Base-by-base conservation (phyloP, 1,140 invertebrate species). In the Chrysomallon squamiferum region DNA sequence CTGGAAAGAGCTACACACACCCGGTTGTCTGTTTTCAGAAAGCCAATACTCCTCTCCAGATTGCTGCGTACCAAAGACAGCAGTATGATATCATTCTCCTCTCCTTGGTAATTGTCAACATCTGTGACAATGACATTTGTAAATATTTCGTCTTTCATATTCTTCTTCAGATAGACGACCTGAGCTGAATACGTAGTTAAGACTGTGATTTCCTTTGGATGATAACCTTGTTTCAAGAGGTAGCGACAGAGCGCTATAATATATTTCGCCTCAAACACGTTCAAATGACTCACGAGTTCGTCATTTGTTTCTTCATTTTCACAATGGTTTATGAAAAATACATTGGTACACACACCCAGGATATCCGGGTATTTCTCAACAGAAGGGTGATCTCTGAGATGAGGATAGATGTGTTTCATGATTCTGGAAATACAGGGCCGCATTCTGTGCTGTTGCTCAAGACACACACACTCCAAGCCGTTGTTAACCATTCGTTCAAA, bases 1-100 rank as follows among this genome's bases (percentile, higher is more conserved):
- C 93, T 83, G 0, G 93, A 94, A 9, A 95, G 83, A 5, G 93
- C 92, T 1, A 95, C 93, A 85, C 92, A 93, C 43, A 95, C 88
- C 50, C 93, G 84, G 85, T 95, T 95, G 49, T 90, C 87, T 49
- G 87, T 89, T 22, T 87, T 88, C 11, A 95, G 80, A 85, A 94
- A 95, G 2, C 93, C 94, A 76, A 93, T 89, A 32, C 87, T 88
- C 15, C 87, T 87, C 9, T 89, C 83, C 4, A 79, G 60, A 63
- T 84, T 82, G 78, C 90, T 93, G 62, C 93, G 86, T 0, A 95
- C 93, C 7, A 95, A 83, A 0, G 93, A 95, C 13, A 95, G 76
- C 4, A 95, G 75, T 61, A 95, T 91, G 43, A 95, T 93, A 69
- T 93, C 90, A 35, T 90, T 92, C 82, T 95, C 93, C 79, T 94